phyloP scores from a whole-genome alignment of 2,113 vertebrate species.

The Tragelaphus imberbis region DNA sequence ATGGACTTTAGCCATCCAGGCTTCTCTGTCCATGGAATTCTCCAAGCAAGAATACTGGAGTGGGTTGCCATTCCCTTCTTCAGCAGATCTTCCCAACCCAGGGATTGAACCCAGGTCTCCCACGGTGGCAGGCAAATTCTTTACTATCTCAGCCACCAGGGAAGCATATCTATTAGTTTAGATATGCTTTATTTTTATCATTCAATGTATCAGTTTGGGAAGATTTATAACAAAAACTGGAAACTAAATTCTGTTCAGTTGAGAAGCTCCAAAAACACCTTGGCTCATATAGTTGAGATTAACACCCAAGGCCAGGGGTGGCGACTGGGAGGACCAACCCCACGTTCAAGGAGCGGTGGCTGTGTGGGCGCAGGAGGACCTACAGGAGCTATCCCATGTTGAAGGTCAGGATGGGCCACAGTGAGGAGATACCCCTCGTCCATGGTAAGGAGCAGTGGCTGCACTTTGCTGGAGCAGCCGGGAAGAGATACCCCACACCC shows the following conservation, averaged over 20 bases:
- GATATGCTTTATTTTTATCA: neutral
- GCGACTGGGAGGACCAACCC: too few relatives aligned
- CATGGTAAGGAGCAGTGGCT: too few relatives aligned
- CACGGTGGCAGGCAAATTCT: neutral
- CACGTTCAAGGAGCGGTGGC: too few relatives aligned
- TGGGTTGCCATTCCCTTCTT: neutral
- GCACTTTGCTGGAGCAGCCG: too few relatives aligned
- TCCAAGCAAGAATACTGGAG: neutral
- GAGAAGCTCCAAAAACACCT: neutral
- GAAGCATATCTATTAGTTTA: neutral
- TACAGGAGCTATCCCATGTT: too few relatives aligned
- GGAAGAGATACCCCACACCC: too few relatives aligned
- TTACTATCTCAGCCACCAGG: neutral
- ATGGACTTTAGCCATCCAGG: neutral
- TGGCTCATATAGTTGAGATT: neutral
- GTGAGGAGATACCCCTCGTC: too few relatives aligned
- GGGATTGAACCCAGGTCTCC: neutral
- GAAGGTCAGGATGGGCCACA: rapidly evolving
- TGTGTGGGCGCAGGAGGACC: too few relatives aligned
- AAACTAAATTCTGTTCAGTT: neutral
- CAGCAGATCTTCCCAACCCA: rapidly evolving
- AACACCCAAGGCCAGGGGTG: too few relatives aligned
- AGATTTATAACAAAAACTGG: neutral
- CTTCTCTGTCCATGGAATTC: neutral
- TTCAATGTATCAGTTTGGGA: neutral